Conservation (phyloP, 2,797 vertebrate genomes). For the Triplophysa bombifrons region DNA sequence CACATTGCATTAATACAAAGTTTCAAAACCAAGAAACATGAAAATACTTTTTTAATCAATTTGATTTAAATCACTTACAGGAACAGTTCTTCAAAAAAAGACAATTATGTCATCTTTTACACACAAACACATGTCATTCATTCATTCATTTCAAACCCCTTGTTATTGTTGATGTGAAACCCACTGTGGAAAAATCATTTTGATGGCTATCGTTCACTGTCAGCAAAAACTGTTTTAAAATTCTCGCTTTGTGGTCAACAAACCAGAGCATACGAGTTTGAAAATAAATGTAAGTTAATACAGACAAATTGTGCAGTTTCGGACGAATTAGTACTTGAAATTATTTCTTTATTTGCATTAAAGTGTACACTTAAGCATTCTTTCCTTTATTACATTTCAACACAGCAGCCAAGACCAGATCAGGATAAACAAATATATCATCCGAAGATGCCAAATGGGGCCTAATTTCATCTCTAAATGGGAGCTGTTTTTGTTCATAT, state of each 20-base stretch:
- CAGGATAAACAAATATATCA: slow-evolving; percentile 2
- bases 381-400: background rate
- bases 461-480: background rate
- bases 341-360: background rate
- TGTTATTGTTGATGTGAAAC: background rate
- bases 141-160: background rate
- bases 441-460: background rate
- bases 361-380: background rate
- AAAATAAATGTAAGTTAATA: background rate
- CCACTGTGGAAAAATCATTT: background rate
- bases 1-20: too few species aligned
- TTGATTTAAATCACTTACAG: too few species aligned
- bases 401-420: background rate
- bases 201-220: background rate
- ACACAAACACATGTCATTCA: background rate
- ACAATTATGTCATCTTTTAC: background rate
- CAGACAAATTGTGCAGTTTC: background rate
- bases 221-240: background rate
- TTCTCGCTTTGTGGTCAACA: background rate
- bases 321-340: background rate
- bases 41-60: background rate
- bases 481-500: background rate
- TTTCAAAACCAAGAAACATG: too few species aligned
- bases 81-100: background rate
- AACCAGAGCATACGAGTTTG: background rate